Base-by-base conservation (phyloP, 2,888 invertebrate species). In the Ceriagrion tenellum region DNA sequence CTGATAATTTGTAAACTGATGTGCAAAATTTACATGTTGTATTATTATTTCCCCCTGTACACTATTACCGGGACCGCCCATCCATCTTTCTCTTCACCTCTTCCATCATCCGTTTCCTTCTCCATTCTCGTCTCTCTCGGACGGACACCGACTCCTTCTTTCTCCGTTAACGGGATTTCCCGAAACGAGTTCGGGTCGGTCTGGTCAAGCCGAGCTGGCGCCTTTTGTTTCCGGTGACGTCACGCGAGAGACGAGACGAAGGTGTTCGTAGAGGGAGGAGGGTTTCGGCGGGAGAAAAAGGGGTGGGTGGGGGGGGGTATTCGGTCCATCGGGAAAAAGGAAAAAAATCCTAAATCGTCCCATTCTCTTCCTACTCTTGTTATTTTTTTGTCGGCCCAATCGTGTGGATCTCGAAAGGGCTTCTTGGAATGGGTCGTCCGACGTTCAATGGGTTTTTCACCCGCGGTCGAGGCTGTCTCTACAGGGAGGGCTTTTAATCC, bases 111-210 rank as follows among this genome's bases (percentile, higher is more conserved):
- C 88, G 18, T 35, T 13, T n/a, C 3, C 40, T 12, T 35, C 40
- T 2, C 47, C 40, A 16, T 20, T 40, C 40, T 0, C 35, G 35
- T 69, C 26, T 26, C 26, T 69, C 69, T 26, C 89, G n/a, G 55
- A 26, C 47, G 16, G 89, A 55, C 55, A n/a, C 4, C 35, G n/a
- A n/a, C 59, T 59, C 20, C 69, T 81, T 30, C 74, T 30, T 8
- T 81, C 74, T 30, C 74, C 55, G 20, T 89, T 89, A 89, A 89
- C 89, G 89, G 89, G 89, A 26, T 89, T 55, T 89, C 55, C 89
- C 89, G 89, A 89, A 89, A 89, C 89, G 26, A 89, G 89, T 89
- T 89, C 88, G 88, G 88, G 88, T 88, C 89, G 89, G 89, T 47
- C 55, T 55, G 55, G 89, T 55, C 89, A 55, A 81, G 74, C 12